Conservation (phyloP, 2,797 vertebrate genomes). For the Alosa sapidissima region DNA sequence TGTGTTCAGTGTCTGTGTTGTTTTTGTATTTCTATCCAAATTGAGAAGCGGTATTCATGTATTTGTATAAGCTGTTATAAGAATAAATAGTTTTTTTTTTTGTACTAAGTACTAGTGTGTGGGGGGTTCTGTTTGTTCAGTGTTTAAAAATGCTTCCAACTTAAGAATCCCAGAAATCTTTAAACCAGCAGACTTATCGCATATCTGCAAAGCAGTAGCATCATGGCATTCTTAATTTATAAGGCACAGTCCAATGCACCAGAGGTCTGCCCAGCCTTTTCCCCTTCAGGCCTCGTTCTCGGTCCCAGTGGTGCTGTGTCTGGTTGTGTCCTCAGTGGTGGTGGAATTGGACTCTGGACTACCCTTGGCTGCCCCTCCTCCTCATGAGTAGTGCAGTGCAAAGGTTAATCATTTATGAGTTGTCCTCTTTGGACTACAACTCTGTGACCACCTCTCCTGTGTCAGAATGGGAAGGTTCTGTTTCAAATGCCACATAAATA, state of each 20-base stretch:
- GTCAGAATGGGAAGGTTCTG: neutral
- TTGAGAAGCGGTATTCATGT: slow-evolving; percentile 8
- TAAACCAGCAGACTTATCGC: no score
- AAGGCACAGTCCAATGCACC: neutral
- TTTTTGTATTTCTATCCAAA: slow-evolving; percentile 61
- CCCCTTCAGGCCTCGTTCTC: neutral
- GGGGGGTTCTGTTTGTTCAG: neutral
- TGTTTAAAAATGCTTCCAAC: neutral
- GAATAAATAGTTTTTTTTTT: slow-evolving; percentile 77
- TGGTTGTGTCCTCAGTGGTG: neutral
- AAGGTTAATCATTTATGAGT: neutral
- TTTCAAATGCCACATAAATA: neutral
- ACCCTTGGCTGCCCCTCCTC: neutral
- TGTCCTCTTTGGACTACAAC: neutral
- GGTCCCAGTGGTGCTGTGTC: neutral
- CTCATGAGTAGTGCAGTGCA: no score
- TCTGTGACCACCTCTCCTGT: neutral
- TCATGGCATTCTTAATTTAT: no score
- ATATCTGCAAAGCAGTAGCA: no score
- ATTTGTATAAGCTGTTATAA: slow-evolving; percentile 71
- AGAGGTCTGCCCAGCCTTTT: neutral
- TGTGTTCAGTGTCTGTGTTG: slow-evolving; percentile 27
- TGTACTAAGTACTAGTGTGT: slow-evolving; percentile 54
- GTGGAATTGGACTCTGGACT: neutral
- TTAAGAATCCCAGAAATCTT: neutral